These are phyloP conservation scores for Artemisiospiza belli DNA, from an alignment of 2,113 vertebrate genomes.

Conservation along the genomic window DNA sequence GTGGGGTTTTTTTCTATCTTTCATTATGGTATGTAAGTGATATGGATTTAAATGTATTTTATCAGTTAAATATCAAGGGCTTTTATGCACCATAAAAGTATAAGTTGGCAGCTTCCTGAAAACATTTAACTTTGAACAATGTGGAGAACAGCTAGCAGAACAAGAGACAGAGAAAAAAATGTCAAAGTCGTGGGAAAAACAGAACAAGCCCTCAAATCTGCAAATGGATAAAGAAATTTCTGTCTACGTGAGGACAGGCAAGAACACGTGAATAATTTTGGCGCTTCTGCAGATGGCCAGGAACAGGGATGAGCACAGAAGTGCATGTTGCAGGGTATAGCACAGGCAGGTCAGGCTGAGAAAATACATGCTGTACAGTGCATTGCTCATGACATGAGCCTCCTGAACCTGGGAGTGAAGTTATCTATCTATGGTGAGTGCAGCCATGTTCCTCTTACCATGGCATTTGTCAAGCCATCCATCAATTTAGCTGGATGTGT, in stretches of 20 bases:
- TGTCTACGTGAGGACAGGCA: neutral
- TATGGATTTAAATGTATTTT: neutral
- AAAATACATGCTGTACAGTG: conserved; percentile 29
- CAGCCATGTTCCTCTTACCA: neutral
- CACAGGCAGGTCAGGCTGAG: neutral
- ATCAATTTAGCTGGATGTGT: conserved; percentile 21
- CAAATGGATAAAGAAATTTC: neutral
- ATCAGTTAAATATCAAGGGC: neutral
- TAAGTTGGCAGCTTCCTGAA: neutral
- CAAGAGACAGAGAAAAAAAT: neutral
- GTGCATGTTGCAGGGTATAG: neutral
- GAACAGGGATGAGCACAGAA: neutral
- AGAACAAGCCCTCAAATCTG: neutral
- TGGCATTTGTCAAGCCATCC: neutral
- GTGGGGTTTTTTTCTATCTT: neutral
- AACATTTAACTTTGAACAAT: neutral
- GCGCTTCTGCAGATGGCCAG: neutral
- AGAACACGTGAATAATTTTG: neutral
- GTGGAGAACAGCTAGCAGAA: neutral
- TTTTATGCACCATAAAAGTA: neutral
- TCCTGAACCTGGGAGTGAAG: neutral
- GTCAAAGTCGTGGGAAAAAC: accelerated
- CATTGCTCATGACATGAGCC: neutral
- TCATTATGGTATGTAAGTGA: neutral
- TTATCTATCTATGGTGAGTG: conserved; percentile 1